Conservation (phyloP, 2,888 invertebrate species). For the Cephus nigrinus region DNA sequence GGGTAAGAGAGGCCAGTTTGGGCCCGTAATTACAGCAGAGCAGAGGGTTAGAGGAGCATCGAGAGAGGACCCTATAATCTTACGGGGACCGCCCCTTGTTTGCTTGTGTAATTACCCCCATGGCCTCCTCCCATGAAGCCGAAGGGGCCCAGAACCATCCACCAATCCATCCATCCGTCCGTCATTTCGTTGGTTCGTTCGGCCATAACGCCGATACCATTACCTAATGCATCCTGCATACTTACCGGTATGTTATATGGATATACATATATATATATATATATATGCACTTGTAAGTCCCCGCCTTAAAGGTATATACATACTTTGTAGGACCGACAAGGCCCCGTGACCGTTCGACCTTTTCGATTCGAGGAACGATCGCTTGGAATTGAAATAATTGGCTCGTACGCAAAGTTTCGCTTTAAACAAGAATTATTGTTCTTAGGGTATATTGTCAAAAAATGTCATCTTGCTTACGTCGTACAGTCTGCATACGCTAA, state of each 20-base stretch:
- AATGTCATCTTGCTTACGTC: background rate
- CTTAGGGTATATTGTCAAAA: background rate
- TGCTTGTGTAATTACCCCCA: constrained; percentile 61
- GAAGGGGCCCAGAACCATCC: constrained; percentile 18
- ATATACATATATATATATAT: background rate
- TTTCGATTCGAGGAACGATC: constrained; percentile 32
- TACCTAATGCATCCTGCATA: constrained; percentile 52
- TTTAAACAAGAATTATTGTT: too few relatives aligned
- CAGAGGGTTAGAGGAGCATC: constrained; percentile 32
- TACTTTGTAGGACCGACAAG: background rate
- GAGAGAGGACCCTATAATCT: constrained; percentile 57
- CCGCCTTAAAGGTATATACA: background rate
- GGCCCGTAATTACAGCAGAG: constrained; percentile 59
- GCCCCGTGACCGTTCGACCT: background rate
- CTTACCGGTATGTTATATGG: constrained; percentile 14
- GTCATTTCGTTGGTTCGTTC: constrained; percentile 37
- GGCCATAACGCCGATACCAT: constrained; percentile 58
- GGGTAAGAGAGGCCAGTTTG: constrained; percentile 33
- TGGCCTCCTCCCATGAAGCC: constrained; percentile 51
- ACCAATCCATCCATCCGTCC: constrained; percentile 42
- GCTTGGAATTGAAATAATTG: constrained; percentile 50
- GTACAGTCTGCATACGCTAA: background rate
- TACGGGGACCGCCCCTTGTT: constrained; percentile 60
- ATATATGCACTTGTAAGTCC: background rate
- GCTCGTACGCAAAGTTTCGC: constrained; percentile 44